Conservation (phyloP, 1,140 invertebrate genomes). For the Drosophila tani region DNA sequence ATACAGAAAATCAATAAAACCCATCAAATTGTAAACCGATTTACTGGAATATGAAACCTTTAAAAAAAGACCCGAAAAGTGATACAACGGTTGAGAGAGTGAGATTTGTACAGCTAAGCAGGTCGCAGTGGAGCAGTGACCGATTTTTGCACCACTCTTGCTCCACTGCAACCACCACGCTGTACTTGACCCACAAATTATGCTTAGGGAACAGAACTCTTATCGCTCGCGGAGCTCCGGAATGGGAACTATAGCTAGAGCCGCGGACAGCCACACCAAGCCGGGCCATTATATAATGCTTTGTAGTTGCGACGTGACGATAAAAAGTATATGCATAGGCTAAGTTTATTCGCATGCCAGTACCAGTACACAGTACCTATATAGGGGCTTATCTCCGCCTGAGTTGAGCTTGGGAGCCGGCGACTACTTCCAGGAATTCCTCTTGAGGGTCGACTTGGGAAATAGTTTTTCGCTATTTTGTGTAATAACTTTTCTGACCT, state of each 20-base stretch:
- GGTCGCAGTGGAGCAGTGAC: slow-evolving; percentile 3
- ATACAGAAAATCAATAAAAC: slow-evolving; percentile 23
- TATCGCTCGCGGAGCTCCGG: slow-evolving; percentile 18
- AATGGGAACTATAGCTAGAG: slow-evolving; percentile 24
- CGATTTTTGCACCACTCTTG: slow-evolving; percentile 20
- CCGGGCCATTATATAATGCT: slow-evolving; percentile 65
- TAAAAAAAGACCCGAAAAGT: not conserved
- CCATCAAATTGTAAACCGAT: slow-evolving; percentile 43
- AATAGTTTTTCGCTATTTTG: slow-evolving; percentile 3
- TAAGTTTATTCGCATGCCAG: not conserved
- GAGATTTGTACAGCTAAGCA: slow-evolving; percentile 9
- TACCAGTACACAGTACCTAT: slow-evolving; percentile 14
- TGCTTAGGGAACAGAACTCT: slow-evolving; percentile 42
- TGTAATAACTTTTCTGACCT: slow-evolving; percentile 8
- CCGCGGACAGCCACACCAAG: slow-evolving; percentile 19
- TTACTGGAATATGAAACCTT: slow-evolving; percentile 43
- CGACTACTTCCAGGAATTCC: slow-evolving; percentile 23
- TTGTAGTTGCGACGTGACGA: slow-evolving; percentile 68
- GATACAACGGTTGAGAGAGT: not conserved
- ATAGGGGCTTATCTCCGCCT: slow-evolving; percentile 20
- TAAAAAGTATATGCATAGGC: slow-evolving; percentile 47
- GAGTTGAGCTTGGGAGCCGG: slow-evolving; percentile 9
- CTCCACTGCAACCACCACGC: slow-evolving; percentile 7
- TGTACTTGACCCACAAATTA: slow-evolving; percentile 78
- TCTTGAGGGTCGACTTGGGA: not conserved